Conservation (phyloP, 2,888 invertebrate species). For the Drosophila tripunctata region DNA sequence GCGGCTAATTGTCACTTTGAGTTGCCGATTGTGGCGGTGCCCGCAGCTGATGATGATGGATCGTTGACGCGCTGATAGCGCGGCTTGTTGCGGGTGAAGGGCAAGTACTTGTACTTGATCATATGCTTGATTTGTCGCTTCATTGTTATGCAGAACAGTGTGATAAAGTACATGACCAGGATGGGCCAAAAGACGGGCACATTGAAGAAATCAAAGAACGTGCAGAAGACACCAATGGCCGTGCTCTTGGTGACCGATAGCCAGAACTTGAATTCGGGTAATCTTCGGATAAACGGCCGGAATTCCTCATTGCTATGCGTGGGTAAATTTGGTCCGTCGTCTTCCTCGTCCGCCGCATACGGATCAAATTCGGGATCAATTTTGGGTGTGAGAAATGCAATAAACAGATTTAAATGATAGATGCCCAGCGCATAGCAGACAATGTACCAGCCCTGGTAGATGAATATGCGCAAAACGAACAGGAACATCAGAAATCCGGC, state of each 20-base stretch:
- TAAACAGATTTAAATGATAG: constrained; percentile 99
- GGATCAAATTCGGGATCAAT: constrained; percentile 99
- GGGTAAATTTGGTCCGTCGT: constrained; percentile 94
- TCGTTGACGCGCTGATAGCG: constrained; percentile 90
- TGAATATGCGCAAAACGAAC: constrained; percentile 92
- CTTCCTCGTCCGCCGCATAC: constrained; percentile 88
- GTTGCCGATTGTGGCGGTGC: constrained; percentile 37
- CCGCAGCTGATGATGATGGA: too few species aligned
- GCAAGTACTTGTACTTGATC: constrained; percentile 99
- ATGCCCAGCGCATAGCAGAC: constrained; percentile 99
- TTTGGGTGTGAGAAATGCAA: constrained; percentile 99
- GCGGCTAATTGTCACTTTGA: constrained; percentile 86
- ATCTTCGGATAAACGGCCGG: constrained; percentile 96
- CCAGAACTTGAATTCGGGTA: constrained; percentile 99
- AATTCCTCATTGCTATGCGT: constrained; percentile 98
- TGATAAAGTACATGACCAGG: constrained; percentile 99
- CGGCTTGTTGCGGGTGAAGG: constrained; percentile 99
- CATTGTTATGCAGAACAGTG: constrained; percentile 99
- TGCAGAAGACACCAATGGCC: constrained; percentile 94
- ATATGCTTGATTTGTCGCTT: constrained; percentile 99
- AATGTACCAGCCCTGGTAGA: constrained; percentile 99
- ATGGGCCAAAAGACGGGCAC: constrained; percentile 99
- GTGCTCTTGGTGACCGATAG: constrained; percentile 98
- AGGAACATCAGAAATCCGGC: constrained; percentile 88
- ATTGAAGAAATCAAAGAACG: constrained; percentile 98